Evolutionary conservation across 2,113 vertebrate genomes (phyloP).

Genomic region (Macquaria ambigua): DNA sequence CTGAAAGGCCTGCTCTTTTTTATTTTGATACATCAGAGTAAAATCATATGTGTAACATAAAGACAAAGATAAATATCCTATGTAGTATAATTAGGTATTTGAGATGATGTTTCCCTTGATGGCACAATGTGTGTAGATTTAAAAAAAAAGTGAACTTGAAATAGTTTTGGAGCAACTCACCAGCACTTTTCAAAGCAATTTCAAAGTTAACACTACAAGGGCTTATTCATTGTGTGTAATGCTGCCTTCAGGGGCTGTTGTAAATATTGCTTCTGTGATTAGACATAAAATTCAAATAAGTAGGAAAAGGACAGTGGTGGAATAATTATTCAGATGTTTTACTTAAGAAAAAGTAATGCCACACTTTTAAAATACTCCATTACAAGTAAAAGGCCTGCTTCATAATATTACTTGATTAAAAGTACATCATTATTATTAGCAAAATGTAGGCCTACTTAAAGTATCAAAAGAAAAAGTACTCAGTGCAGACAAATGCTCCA

Average conservation of each 20-base stretch:
- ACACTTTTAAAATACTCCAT: background rate
- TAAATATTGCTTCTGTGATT: background rate
- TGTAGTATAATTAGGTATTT: background rate
- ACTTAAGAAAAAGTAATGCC: background rate
- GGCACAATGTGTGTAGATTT: background rate
- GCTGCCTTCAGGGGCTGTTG: conserved; percentile 1
- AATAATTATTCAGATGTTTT: background rate
- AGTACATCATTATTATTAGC: background rate
- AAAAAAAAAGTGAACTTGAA: background rate
- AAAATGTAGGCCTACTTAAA: background rate
- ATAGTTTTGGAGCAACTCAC: background rate
- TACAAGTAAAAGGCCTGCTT: background rate
- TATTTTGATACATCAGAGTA: background rate
- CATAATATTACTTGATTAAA: background rate
- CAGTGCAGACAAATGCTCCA: background rate
- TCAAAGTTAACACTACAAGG: background rate
- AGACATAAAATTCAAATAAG: background rate
- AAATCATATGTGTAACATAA: background rate
- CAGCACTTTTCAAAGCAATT: background rate
- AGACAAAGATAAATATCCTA: background rate
- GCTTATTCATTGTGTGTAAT: background rate
- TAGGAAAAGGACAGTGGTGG: background rate
- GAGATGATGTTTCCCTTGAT: background rate
- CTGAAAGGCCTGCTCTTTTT: background rate
- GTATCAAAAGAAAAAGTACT: background rate